These are phyloP conservation scores for Abrostola tripartita DNA, from an alignment of 2,888 invertebrate genomes.

Conservation along the genomic window DNA sequence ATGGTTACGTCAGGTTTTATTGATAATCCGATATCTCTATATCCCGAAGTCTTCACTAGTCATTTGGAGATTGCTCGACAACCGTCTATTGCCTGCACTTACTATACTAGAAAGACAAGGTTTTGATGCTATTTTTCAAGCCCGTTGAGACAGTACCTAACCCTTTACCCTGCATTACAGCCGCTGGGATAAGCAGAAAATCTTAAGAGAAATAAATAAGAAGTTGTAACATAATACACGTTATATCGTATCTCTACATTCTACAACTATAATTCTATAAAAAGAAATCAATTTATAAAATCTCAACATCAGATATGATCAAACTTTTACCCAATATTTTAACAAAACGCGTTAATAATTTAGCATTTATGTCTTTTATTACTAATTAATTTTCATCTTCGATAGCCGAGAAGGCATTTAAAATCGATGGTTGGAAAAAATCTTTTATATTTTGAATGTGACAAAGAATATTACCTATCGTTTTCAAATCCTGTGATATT, in stretches of 20 bases:
- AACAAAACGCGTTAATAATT: conserved; percentile 44
- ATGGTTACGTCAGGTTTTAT: too few relatives aligned
- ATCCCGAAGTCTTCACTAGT: too few relatives aligned
- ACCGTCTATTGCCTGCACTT: too few relatives aligned
- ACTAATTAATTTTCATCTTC: conserved; percentile 43
- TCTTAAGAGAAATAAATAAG: background rate
- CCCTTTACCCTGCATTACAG: too few relatives aligned
- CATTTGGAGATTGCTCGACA: too few relatives aligned
- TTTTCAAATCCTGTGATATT: conserved; percentile 58
- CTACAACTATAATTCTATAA: background rate
- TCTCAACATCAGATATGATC: conserved; percentile 23
- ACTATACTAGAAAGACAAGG: too few relatives aligned
- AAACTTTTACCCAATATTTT: conserved; percentile 18
- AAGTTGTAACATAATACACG: background rate
- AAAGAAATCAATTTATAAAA: background rate
- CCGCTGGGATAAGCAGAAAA: too few relatives aligned
- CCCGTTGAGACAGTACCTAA: too few relatives aligned
- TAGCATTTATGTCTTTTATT: conserved; percentile 42
- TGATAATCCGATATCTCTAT: too few relatives aligned
- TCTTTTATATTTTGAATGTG: conserved; percentile 26
- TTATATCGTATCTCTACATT: background rate
- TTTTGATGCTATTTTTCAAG: too few relatives aligned
- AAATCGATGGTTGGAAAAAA: conserved; percentile 32
- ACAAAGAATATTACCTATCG: conserved; percentile 45
- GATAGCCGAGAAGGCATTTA: conserved; percentile 23